Base-by-base conservation (phyloP, 1,140 invertebrate genomes). In the Hermatobates lingyangjiaoensis region DNA sequence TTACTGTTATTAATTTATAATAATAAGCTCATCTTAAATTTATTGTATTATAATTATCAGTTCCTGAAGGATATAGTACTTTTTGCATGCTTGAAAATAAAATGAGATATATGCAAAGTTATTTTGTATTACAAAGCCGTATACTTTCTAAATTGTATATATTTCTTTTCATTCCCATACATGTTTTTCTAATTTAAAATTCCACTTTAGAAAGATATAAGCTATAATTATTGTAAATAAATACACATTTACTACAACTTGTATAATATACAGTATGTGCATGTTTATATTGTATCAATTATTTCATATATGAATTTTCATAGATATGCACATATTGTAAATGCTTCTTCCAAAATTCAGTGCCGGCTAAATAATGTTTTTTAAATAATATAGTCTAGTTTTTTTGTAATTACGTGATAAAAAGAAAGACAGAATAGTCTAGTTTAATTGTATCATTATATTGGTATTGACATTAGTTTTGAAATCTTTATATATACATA, bases 311-410 rank as follows among this genome's bases (percentile, higher is more conserved):
- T 34, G 7, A 7, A 7, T 34, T 34, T 34, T 34, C 15, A 34
- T 34, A 34, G 7, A 34, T 34, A 34, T 15, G 15, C 18, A 14
- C 20, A 30, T 52, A 52, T 47, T 34, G 51, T 52, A 52, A 45
- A 53, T 53, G 52, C 52, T 53, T 53, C 52, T 53, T 53, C 52
- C 52, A 53, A 49, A 48, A 53, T 48, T 53, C 38, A 53, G 52
- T 53, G 52, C 52, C 52, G 52, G 24, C 47, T 42, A 49, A 48
- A 48, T 49, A 48, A 24, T 49, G 39, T 53, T 53, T 53, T 53
- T 49, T 53, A 49, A 34, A 44, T 53, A 49, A 39, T 47, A 48
- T 53, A 53, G 47, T 49, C 46, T 53, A 53, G 46, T 48, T 53
- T 53, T 53, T 49, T 53, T 53, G 46, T 53, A 49, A 42, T 48